Base-by-base conservation (phyloP, 1,140 invertebrate species). In the Whitmania pigra region DNA sequence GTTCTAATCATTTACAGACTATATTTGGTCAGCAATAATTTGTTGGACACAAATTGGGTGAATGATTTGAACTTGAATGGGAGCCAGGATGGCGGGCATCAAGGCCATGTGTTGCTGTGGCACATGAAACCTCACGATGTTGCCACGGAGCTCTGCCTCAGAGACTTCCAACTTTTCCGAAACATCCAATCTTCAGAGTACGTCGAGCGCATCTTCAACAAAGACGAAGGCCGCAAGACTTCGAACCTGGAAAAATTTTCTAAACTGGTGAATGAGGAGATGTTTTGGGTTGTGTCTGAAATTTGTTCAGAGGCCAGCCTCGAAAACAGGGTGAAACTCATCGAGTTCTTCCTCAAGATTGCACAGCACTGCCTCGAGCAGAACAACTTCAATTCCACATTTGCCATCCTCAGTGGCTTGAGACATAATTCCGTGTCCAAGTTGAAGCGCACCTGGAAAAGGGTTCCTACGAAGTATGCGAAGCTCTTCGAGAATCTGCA, bases 271-370 rank as follows among this genome's bases (percentile, higher is more conserved):
- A 99, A 99, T 82, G 88, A 91, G 78, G 96, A 99, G 85, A 98
- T 98, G 92, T 99, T 97, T 83, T 99, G 97, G 97, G 95, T 99
- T 0, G 93, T 97, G 0, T 96, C 92, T 5, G 95, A 99, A 86
- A 90, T 99, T 27, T 94, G 94, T 76, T 88, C 88, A 67, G 97
- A 99, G 82, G 88, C 88, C 75, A 97, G 94, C 84, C 86, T 93
- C 75, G 88, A 94, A 67, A 88, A 92, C 76, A 85, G 96, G 74
- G 93, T 92, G 80, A 96, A 96, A 85, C 92, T 97, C 76, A 91
- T 99, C 75, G 99, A 99, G 82, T 93, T 98, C 80, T 99, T 99
- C 81, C 95, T 99, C 74, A 98, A 99, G 87, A 92, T 99, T 67
- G 87, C 87, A 69, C 80, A 70, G 29, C 69, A 49, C 49, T 70